phyloP scores from a whole-genome alignment of 2,888 invertebrate species.

The Salticus scenicus region DNA sequence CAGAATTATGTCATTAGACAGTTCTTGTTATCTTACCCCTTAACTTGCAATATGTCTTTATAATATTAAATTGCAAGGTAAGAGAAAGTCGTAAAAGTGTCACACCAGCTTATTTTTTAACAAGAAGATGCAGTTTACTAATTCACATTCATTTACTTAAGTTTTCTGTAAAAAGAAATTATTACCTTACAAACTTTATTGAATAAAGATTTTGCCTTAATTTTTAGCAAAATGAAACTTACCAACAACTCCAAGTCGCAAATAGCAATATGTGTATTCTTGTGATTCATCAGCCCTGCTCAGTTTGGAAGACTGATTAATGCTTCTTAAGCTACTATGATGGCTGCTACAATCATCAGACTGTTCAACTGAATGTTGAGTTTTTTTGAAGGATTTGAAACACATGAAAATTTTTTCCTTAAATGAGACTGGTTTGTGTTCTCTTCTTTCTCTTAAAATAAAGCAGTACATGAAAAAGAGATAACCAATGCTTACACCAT shows the following conservation, averaged over 20 bases:
- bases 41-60: too few species aligned
- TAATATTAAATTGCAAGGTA: too few species aligned
- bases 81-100: too few species aligned
- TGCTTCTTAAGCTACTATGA: slow-evolving; percentile 26
- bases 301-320: not conserved
- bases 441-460: slow-evolving; percentile 70
- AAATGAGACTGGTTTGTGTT: not conserved
- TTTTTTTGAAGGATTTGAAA: not conserved
- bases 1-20: too few species aligned
- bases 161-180: too few species aligned
- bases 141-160: too few species aligned
- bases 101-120: too few species aligned
- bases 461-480: slow-evolving; percentile 85
- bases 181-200: too few species aligned
- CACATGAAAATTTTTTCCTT: slow-evolving; percentile 7
- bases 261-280: slow-evolving; percentile 93
- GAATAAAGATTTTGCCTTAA: too few species aligned
- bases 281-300: slow-evolving; percentile 72
- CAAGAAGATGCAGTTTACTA: too few species aligned
- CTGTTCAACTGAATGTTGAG: slow-evolving; percentile 12
- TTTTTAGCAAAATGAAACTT: too few species aligned
- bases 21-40: too few species aligned
- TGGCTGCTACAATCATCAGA: slow-evolving; percentile 11
- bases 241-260: slow-evolving; percentile 94
- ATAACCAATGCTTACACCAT: slow-evolving; percentile 89